Conservation (phyloP, 2,113 vertebrate genomes). For the Onychorhynchus coronatus region DNA sequence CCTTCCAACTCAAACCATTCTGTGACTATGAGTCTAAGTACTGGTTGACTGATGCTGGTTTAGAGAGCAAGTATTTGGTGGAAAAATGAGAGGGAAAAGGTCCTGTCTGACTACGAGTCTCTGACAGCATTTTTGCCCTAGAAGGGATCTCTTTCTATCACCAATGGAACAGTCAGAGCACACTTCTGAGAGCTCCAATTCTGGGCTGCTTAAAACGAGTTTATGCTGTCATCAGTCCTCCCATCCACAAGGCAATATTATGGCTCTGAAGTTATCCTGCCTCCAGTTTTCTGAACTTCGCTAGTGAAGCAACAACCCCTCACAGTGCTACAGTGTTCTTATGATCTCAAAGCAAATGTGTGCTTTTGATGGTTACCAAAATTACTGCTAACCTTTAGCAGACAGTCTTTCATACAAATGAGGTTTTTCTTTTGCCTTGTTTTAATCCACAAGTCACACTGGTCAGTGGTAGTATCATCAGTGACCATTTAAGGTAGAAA, state of each 20-base stretch:
- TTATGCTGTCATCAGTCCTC: neutral
- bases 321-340: neutral
- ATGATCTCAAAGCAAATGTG: neutral
- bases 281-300: neutral
- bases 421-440: neutral
- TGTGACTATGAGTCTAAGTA: neutral
- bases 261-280: neutral
- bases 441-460: neutral
- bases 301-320: neutral
- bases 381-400: neutral
- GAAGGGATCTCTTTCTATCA: neutral
- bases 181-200: neutral
- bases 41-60: neutral
- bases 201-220: neutral
- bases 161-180: fast-evolving
- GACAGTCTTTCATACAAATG: neutral
- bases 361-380: neutral
- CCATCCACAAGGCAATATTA: neutral
- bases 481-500: neutral
- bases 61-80: neutral
- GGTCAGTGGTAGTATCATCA: neutral
- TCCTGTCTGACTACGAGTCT: neutral
- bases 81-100: neutral
- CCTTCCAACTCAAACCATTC: neutral
- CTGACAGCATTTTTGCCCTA: neutral